phyloP scores from a whole-genome alignment of 2,888 invertebrate genomes.

The Caenorhabditis sp. region DNA sequence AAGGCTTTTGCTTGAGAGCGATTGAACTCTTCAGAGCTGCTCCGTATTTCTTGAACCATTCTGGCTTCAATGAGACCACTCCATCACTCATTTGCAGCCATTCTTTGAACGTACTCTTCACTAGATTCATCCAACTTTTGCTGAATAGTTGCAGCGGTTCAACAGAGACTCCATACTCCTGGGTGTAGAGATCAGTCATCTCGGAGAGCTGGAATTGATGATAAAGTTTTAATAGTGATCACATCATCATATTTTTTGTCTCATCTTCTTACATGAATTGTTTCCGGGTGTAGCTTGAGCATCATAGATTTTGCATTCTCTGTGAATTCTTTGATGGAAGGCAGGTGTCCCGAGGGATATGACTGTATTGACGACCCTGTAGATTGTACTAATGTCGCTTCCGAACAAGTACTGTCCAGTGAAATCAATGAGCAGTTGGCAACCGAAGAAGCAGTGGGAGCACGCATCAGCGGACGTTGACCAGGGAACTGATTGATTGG shows the following conservation, averaged over 20 bases:
- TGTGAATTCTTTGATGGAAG: slow-evolving; percentile 47
- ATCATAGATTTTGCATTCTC: slow-evolving; percentile 45
- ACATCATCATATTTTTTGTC: neutral
- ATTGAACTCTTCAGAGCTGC: neutral
- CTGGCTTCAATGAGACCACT: slow-evolving; percentile 11
- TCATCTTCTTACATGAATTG: slow-evolving; percentile 29
- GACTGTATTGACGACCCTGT: neutral
- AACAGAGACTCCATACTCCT: slow-evolving; percentile 17
- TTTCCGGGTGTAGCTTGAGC: slow-evolving; percentile 10
- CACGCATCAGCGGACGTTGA: slow-evolving; percentile 22
- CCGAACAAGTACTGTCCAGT: neutral
- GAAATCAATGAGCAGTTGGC: slow-evolving; percentile 1
- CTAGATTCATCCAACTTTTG: slow-evolving; percentile 53
- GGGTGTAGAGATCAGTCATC: slow-evolving; percentile 35
- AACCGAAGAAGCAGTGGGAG: neutral
- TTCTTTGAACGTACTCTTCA: slow-evolving; percentile 42
- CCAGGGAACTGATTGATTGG: neutral
- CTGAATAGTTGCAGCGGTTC: slow-evolving; percentile 47
- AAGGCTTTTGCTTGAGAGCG: neutral
- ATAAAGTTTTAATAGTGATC: no score
- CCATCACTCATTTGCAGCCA: slow-evolving; percentile 19
- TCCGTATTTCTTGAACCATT: slow-evolving; percentile 13
- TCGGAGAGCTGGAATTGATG: slow-evolving; percentile 52
- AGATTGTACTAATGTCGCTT: neutral
- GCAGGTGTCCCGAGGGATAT: slow-evolving; percentile 2